Base-by-base conservation (phyloP, 2,888 invertebrate species). In the Troides oblongomaculatus region DNA sequence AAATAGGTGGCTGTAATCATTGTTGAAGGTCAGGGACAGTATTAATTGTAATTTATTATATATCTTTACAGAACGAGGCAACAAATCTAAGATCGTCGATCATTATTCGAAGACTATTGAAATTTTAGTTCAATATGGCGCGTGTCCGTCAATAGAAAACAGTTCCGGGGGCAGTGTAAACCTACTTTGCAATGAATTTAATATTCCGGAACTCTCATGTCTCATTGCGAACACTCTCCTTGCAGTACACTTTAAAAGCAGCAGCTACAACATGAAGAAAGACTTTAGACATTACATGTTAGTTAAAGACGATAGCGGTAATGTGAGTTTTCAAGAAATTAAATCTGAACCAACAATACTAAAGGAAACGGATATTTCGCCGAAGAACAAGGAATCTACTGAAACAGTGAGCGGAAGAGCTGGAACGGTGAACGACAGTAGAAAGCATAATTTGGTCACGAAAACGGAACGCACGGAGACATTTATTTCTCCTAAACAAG, bases 131-230 rank as follows among this genome's bases (percentile, higher is more conserved):
- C 81, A 87, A n/a, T 71, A 84, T 57, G 87, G 88, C 6, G 93
- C 93, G 0, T 86, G 93, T 43, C 90, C 93, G 0, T 76, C 78
- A 69, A 78, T 89, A n/a, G 81, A 86, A 3, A 94, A 93, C 71
- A 84, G 88, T 64, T 84, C 86, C 0, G 93, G 93, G 0, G 81
- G 82, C 0, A 92, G 83, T 59, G 89, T 93, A 0, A 90, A 89
- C 65, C 81, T 84, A 0, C 79, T 93, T 0, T 80, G 94, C 0
- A 82, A 84, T 10, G 94, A 94, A 63, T 81, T 87, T 61, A 84
- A 80, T 21, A 81, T 83, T 1, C 68, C 74, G 0, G 82, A 84
- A 0, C 59, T 91, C 0, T 87, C 87, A 0, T 79, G 83, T 75
- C 65, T 87, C 0, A 76, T 89, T 58, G 87, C 86, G 0, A 85